phyloP scores from a whole-genome alignment of 1,140 invertebrate species.

The Lutraria rhynchaena region DNA sequence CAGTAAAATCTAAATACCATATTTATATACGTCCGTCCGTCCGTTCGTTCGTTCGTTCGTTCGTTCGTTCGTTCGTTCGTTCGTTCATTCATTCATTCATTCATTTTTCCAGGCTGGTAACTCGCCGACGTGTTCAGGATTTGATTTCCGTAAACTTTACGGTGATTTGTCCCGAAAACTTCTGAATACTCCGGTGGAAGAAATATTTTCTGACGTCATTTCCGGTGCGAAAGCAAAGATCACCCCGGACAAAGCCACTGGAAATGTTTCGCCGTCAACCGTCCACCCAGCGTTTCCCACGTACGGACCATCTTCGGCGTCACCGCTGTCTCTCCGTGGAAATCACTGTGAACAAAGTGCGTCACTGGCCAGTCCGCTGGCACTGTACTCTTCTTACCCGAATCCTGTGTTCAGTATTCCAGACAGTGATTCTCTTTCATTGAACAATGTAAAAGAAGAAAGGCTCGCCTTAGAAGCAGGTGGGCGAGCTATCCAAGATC shows the following conservation, averaged over 20 bases:
- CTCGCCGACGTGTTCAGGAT: neutral
- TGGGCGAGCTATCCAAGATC: too few relatives aligned
- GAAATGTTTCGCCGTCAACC: neutral
- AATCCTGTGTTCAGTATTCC: too few relatives aligned
- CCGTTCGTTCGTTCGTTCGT: too few relatives aligned
- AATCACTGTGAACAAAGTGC: too few relatives aligned
- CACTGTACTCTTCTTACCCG: too few relatives aligned
- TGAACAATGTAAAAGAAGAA: too few relatives aligned
- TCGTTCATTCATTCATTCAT: too few relatives aligned
- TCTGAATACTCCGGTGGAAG: conserved; percentile 40
- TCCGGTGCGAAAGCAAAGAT: neutral
- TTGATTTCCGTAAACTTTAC: conserved; percentile 36
- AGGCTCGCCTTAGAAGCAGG: too few relatives aligned
- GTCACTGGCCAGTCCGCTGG: too few relatives aligned
- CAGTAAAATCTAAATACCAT: neutral
- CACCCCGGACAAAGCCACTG: neutral
- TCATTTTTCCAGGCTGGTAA: neutral
- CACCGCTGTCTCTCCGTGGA: too few relatives aligned
- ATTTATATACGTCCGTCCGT: neutral
- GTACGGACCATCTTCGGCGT: neutral
- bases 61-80: too few relatives aligned
- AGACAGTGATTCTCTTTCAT: too few relatives aligned
- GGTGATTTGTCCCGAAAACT: conserved; percentile 45
- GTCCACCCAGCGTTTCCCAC: conserved; percentile 17
- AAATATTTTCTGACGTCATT: conserved; percentile 34